phyloP scores from a whole-genome alignment of 2,797 vertebrate species.

The Taenioides sp. region DNA sequence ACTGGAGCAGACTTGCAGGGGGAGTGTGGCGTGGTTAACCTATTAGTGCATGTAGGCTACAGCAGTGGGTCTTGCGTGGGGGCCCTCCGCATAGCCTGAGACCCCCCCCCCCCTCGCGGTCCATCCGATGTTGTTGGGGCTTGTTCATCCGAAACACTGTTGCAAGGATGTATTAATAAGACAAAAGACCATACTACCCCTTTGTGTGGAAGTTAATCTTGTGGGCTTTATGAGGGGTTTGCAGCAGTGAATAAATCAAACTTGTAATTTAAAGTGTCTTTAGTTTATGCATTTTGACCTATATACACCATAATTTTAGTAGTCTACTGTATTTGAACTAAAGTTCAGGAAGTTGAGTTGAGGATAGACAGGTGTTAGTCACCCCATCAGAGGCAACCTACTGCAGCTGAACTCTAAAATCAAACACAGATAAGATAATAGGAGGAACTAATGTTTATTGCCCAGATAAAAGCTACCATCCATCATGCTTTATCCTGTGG shows the following conservation, averaged over 20 bases:
- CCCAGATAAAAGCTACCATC: conserved; percentile 70
- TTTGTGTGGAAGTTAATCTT: conserved; percentile 60
- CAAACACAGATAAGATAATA: conserved; percentile 76
- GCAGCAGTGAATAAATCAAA: conserved; percentile 17
- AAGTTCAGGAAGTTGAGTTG: not conserved
- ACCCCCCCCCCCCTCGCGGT: conserved; percentile 25
- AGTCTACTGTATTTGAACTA: not conserved
- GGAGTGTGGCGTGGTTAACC: conserved; percentile 37
- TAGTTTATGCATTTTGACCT: not conserved
- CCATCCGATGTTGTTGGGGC: conserved; percentile 66
- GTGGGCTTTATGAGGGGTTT: conserved; percentile 34
- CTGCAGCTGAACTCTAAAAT: conserved; percentile 53
- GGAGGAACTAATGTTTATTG: conserved; percentile 70
- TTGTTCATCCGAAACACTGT: conserved; percentile 78
- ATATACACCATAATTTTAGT: too few relatives aligned
- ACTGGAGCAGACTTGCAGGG: conserved; percentile 3
- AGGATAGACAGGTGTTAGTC: conserved; percentile 55
- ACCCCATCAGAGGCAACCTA: conserved; percentile 46
- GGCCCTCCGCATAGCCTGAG: conserved; percentile 47
- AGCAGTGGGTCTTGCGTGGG: conserved; percentile 22
- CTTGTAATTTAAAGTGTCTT: not conserved
- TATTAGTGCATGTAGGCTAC: conserved; percentile 11
- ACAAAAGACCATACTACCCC: conserved; percentile 79
- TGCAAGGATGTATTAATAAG: conserved; percentile 80
- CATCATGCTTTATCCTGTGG: conserved; percentile 52